Base-by-base conservation (phyloP, 2,113 vertebrate genomes). In the Sphaerodactylus townsendi region DNA sequence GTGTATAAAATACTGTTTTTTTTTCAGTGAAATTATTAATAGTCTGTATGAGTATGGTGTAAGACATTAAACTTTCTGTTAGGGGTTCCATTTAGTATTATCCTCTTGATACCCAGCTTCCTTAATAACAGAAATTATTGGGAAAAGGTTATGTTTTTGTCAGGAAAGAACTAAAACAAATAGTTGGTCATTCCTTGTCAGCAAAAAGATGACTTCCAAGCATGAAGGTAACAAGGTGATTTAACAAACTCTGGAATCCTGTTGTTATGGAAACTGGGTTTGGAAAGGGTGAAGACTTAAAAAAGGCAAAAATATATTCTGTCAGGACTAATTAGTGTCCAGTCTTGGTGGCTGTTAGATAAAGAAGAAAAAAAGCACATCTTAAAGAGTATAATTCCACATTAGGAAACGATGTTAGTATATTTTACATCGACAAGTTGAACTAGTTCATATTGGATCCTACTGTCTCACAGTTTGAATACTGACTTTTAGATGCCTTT, bases 251-350 rank as follows among this genome's bases (percentile, higher is more conserved):
- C 66, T 82, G 23, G 89, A 90, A 87, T 84, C 73, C 87, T 93
- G 92, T 93, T 96, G 93, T 95, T 93, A 95, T 87, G 82, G 92
- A 92, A 95, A 94, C 91, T 83, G 84, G 88, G 80, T 87, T 92
- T 91, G 91, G 82, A 92, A 91, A 92, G 48, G 39, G 90, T 82
- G 84, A 81, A 87, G 39, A 13, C 66, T 87, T 41, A 23, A 77
- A n/a, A 21, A 56, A 11, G 72, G 84, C 89, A 89, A 66, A 85
- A 48, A 85, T 89, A 83, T 92, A 37, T 79, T 91, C 89, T 89
- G 92, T 92, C 92, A 95, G 92, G 80, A 88, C 92, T 94, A 92
- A 93, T 94, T 86, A 89, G 70, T 56, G 59, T 73, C 90, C 92
- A 94, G 93, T 89, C 5, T 59, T 39, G 53, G 48, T 59, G 50